phyloP scores from a whole-genome alignment of 1,140 invertebrate species.

The Camponotus vicinus region DNA sequence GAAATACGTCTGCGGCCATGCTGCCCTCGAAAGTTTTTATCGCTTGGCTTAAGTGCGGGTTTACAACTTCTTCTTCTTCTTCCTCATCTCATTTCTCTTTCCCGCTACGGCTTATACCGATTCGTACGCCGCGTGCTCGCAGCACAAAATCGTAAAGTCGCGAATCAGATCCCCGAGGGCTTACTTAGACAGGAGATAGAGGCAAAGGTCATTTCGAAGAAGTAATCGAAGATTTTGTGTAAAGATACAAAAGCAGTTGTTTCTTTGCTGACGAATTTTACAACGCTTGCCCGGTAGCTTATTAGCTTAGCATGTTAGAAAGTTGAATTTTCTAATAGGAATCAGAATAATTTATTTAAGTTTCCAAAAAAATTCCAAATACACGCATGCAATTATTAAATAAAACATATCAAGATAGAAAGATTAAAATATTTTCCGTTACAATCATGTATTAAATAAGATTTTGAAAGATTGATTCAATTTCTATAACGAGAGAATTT shows the following conservation, averaged over 20 bases:
- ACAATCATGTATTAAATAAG: background rate
- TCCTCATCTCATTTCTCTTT: background rate
- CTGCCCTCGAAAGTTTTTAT: slow-evolving; percentile 74
- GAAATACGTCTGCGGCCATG: slow-evolving; percentile 67
- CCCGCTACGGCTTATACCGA: background rate
- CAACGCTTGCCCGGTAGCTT: slow-evolving; percentile 21
- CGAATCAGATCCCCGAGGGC: slow-evolving; percentile 69
- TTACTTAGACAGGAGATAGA: slow-evolving; percentile 59
- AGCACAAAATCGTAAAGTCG: slow-evolving; percentile 70
- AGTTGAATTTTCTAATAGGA: slow-evolving; percentile 10
- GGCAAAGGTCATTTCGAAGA: slow-evolving; percentile 29
- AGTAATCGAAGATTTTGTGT: slow-evolving; percentile 67
- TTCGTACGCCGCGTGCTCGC: slow-evolving; percentile 9
- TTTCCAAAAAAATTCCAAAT: background rate
- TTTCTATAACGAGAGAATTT: background rate
- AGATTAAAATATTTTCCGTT: background rate
- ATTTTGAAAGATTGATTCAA: background rate
- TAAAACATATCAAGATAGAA: background rate
- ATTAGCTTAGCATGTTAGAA: slow-evolving; percentile 15
- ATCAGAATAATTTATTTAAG: background rate
- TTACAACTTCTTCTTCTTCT: slow-evolving; percentile 71
- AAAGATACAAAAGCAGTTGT: slow-evolving; percentile 21
- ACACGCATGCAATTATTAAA: background rate
- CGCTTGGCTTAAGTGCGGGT: slow-evolving; percentile 71
- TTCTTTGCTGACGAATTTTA: slow-evolving; percentile 47